Evolutionary conservation across 2,797 vertebrate species (phyloP).

Genomic region (Aulostomus chinensis): DNA sequence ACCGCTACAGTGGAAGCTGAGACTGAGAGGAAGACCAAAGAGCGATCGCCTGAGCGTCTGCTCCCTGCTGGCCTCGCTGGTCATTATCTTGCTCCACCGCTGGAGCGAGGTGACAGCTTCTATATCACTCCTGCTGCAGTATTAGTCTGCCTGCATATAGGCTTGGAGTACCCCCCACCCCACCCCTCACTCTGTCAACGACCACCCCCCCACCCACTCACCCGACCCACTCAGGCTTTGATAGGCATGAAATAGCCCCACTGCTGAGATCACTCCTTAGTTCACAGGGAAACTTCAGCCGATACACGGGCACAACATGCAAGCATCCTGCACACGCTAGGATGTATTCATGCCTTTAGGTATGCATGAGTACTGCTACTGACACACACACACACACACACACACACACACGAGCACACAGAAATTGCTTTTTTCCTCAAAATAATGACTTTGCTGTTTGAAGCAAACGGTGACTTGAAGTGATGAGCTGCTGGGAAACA

Average conservation of each 20-base stretch:
- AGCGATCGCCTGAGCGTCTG: constrained; percentile 29
- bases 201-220: too few relatives aligned
- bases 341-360: constrained; percentile 9
- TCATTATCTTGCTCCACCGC: constrained; percentile 21
- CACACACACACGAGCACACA: not conserved
- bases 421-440: too few relatives aligned
- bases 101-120: constrained; percentile 46
- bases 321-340: too few relatives aligned
- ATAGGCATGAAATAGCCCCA: constrained; percentile 43
- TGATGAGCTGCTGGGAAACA: too few relatives aligned
- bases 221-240: constrained; percentile 35
- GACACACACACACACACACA: not conserved
- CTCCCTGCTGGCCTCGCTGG: constrained; percentile 13
- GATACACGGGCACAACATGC: too few relatives aligned
- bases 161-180: constrained; percentile 21
- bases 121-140: constrained; percentile 45
- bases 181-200: too few relatives aligned
- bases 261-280: constrained; percentile 34
- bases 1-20: constrained; percentile 20
- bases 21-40: constrained; percentile 33
- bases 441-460: too few relatives aligned
- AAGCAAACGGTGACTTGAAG: too few relatives aligned
- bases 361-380: constrained; percentile 1
- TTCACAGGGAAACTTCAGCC: constrained; percentile 20
- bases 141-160: constrained; percentile 26